Conservation (phyloP, 2,113 vertebrate species). For the Phasianus colchicus region DNA sequence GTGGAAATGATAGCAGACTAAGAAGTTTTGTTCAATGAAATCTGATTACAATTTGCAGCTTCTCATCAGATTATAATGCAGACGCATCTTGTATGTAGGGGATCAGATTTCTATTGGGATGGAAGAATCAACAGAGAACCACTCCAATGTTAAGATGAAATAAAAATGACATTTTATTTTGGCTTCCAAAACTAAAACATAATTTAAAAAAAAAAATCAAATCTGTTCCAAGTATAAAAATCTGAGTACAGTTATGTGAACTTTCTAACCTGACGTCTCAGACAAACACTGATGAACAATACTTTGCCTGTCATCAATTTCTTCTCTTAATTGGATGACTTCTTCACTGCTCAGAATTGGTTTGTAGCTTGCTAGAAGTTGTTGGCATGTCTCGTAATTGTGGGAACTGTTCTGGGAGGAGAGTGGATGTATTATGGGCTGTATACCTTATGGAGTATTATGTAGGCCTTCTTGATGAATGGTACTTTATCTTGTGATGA, state of each 20-base stretch:
- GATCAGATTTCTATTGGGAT: background rate
- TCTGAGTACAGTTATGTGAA: background rate
- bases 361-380: background rate
- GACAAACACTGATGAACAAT: background rate
- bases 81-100: background rate
- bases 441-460: background rate
- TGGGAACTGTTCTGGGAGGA: background rate
- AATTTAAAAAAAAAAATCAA: background rate
- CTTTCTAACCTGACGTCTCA: background rate
- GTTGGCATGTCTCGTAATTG: background rate
- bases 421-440: background rate
- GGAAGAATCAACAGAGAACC: background rate
- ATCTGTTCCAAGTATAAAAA: background rate
- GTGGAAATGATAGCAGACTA: background rate
- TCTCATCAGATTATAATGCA: background rate
- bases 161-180: background rate
- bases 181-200: background rate
- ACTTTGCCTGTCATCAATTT: background rate
- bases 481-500: background rate
- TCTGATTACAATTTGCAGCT: background rate
- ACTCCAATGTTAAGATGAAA: background rate
- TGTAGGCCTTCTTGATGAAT: conserved; percentile 20
- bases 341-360: background rate
- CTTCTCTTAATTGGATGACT: background rate
- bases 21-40: background rate